Conservation (phyloP, 2,888 invertebrate species). For the Endotricha flammealis region DNA sequence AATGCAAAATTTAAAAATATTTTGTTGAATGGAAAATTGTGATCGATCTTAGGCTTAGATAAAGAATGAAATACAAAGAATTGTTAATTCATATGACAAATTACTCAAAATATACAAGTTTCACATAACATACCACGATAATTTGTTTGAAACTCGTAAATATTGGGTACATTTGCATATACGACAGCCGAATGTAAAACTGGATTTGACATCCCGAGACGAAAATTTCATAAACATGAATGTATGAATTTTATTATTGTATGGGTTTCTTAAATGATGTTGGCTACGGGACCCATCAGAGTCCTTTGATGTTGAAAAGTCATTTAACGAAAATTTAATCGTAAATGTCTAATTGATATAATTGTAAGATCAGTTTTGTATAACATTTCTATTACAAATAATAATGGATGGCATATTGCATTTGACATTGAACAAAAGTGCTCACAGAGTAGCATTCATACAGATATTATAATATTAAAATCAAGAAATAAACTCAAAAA, state of each 20-base stretch:
- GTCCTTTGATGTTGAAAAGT: slow-evolving; percentile 11
- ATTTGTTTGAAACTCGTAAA: too few species aligned
- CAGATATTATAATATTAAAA: slow-evolving; percentile 72
- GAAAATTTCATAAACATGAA: not conserved
- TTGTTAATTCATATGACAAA: not conserved
- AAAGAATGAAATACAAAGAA: slow-evolving; percentile 37
- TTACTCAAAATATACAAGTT: too few species aligned
- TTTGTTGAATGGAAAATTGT: slow-evolving; percentile 67
- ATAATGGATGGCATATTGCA: slow-evolving; percentile 47
- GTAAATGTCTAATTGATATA: slow-evolving; percentile 46
- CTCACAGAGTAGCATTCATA: slow-evolving; percentile 61
- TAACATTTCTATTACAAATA: slow-evolving; percentile 68
- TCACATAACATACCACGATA: too few species aligned
- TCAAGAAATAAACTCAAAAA: slow-evolving; percentile 69
- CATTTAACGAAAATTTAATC: slow-evolving; percentile 33
- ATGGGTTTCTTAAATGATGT: slow-evolving; percentile 5
- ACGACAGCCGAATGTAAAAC: too few species aligned
- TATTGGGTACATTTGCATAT: too few species aligned
- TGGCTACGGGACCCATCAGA: slow-evolving; percentile 18
- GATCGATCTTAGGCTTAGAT: slow-evolving; percentile 68
- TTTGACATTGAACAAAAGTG: slow-evolving; percentile 67
- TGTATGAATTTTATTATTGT: slow-evolving; percentile 1
- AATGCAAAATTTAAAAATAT: slow-evolving; percentile 55
- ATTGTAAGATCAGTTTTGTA: slow-evolving; percentile 68
- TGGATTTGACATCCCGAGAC: too few species aligned